Evolutionary conservation across 2,113 vertebrate genomes (phyloP).

Genomic region (Forbesichthys agassizii): DNA sequence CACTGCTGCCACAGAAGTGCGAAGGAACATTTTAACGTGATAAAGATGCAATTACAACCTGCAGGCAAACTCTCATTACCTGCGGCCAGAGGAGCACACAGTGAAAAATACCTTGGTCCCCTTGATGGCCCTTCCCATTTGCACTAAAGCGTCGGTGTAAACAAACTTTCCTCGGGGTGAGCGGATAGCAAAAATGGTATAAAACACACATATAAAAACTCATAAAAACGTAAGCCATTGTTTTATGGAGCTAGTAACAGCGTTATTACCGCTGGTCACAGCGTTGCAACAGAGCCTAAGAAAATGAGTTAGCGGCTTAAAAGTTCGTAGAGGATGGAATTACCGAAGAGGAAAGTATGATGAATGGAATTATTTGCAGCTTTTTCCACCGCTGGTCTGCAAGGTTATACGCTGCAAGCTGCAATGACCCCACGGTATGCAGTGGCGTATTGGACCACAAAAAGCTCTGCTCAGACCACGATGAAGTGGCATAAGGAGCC

Average conservation of each 20-base stretch:
- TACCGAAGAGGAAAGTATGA: conserved; percentile 23
- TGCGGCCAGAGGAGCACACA: conserved; percentile 40
- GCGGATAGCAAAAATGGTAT: conserved; percentile 47
- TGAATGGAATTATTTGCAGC: conserved; percentile 42
- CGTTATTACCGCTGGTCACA: conserved; percentile 33
- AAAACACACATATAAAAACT: conserved; percentile 59
- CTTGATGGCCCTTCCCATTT: conserved; percentile 54
- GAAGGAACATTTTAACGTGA: conserved; percentile 48
- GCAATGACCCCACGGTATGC: conserved; percentile 33
- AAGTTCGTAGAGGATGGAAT: conserved; percentile 12
- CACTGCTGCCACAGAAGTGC: conserved; percentile 34
- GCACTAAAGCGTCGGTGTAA: conserved; percentile 58
- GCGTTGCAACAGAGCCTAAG: conserved; percentile 28
- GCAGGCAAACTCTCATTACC: conserved; percentile 60
- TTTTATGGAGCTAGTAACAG: conserved; percentile 45
- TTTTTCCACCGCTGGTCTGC: conserved; percentile 20
- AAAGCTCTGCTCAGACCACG: conserved; percentile 57
- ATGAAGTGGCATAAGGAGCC: conserved; percentile 67
- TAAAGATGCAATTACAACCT: conserved; percentile 65
- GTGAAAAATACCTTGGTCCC: conserved; percentile 53
- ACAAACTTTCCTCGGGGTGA: conserved; percentile 60
- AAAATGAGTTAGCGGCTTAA: conserved; percentile 40
- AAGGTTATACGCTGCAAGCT: conserved; percentile 40
- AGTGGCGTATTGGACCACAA: conserved; percentile 49
- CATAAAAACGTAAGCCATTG: conserved; percentile 58